phyloP scores from a whole-genome alignment of 2,113 vertebrate genomes.

The Mungos mungo region DNA sequence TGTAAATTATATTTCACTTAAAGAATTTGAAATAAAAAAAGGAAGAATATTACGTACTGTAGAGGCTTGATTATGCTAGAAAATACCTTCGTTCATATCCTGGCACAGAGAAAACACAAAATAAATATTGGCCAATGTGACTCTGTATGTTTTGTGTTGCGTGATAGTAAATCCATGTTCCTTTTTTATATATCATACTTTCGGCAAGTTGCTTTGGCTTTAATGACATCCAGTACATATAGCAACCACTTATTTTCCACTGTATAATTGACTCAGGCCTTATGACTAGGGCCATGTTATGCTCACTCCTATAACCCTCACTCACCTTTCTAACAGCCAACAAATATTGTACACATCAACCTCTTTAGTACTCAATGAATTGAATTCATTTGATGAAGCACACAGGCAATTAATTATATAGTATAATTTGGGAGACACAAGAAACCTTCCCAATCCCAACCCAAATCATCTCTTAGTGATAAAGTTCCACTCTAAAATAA shows the following conservation, averaged over 20 bases:
- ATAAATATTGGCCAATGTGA: not conserved
- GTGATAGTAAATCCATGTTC: not conserved
- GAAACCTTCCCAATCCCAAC: not conserved
- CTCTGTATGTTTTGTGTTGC: not conserved
- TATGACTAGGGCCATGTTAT: not conserved
- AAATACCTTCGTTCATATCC: constrained; percentile 15
- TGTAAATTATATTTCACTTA: not conserved
- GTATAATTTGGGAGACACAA: not conserved
- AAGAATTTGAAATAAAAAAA: not conserved
- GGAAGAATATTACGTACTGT: not conserved
- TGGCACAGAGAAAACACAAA: not conserved
- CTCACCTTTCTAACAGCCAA: not conserved
- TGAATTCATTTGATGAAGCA: not conserved
- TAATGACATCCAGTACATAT: not conserved
- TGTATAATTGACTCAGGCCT: not conserved
- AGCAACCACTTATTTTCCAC: not conserved
- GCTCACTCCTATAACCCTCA: not conserved
- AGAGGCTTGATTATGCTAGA: not conserved
- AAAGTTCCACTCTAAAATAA: not conserved
- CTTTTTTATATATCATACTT: not conserved
- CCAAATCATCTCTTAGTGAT: not conserved
- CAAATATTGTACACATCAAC: not conserved
- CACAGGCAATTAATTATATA: not conserved
- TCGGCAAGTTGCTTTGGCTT: constrained; percentile 5
- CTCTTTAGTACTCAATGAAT: not conserved